Percentiles rank a stretch among this genome's conserved stretches.
Conservation (phyloP, 2,113 vertebrate species). For the Burhinus oedicnemus region DNA sequence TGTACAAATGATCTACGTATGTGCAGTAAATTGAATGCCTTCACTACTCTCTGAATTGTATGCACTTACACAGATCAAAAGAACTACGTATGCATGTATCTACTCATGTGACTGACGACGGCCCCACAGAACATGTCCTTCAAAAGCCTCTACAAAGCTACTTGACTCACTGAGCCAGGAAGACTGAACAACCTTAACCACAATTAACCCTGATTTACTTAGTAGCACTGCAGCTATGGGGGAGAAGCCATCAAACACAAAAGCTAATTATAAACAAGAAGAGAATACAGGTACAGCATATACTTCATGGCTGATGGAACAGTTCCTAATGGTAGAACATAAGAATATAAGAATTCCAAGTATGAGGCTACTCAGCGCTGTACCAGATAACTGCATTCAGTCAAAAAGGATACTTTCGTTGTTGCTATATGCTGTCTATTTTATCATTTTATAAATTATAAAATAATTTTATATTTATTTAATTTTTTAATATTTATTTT, state of each 20-base stretch:
- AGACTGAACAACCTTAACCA: not conserved
- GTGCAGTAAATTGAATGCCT: not conserved
- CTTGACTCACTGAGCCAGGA: not conserved
- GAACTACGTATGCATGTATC: not conserved
- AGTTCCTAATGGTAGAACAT: not conserved
- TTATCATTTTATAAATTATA: no score
- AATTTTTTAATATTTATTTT: no score
- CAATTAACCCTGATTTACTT: not conserved
- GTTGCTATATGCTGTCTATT: not conserved
- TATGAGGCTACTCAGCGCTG: not conserved
- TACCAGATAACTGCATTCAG: not conserved
- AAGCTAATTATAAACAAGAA: not conserved
- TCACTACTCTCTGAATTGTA: not conserved
- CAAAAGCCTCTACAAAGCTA: not conserved
- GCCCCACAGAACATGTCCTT: not conserved
- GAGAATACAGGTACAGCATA: not conserved
- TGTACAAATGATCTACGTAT: not conserved
- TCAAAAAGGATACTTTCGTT: not conserved
- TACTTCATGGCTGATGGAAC: not conserved
- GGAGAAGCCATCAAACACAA: not conserved
- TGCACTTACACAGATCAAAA: not conserved
- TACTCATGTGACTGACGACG: not conserved
- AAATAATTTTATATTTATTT: no score
- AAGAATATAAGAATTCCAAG: not conserved
- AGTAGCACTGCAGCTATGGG: not conserved